These are phyloP conservation scores for Perodicticus potto DNA, from an alignment of 2,797 vertebrate genomes.

Conservation along the genomic window DNA sequence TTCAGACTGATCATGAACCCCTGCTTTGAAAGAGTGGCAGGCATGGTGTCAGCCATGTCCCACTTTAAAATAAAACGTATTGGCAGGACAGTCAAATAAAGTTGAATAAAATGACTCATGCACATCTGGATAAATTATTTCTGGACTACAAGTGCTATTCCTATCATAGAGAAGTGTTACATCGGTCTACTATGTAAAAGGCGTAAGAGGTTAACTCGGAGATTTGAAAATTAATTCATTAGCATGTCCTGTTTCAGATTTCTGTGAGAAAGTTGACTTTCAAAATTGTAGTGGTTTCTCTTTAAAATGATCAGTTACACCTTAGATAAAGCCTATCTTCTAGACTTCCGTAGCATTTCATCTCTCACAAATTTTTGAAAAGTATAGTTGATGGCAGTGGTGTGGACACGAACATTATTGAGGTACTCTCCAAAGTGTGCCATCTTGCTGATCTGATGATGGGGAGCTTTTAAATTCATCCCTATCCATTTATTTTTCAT, in stretches of 20 bases:
- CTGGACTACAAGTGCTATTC: neutral
- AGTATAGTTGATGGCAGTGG: neutral
- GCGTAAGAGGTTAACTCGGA: neutral
- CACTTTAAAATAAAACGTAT: neutral
- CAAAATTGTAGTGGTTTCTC: neutral
- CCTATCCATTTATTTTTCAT: neutral
- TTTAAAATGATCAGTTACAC: neutral
- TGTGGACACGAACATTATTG: neutral
- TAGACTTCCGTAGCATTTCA: neutral
- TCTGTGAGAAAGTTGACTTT: conserved; percentile 13
- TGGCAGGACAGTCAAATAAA: neutral
- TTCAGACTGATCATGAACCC: neutral
- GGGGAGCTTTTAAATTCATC: neutral
- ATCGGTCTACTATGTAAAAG: neutral
- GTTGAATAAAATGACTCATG: neutral
- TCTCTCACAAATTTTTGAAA: neutral
- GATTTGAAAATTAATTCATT: conserved; percentile 33
- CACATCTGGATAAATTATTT: neutral
- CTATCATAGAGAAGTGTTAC: neutral
- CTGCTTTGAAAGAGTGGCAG: neutral
- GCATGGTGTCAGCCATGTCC: neutral
- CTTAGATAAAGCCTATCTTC: neutral
- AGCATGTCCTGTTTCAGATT: neutral
- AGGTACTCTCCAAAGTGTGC: neutral
- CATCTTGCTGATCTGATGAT: neutral